phyloP scores from a whole-genome alignment of 1,140 invertebrate genomes.

The Rhagoletis zephyria region DNA sequence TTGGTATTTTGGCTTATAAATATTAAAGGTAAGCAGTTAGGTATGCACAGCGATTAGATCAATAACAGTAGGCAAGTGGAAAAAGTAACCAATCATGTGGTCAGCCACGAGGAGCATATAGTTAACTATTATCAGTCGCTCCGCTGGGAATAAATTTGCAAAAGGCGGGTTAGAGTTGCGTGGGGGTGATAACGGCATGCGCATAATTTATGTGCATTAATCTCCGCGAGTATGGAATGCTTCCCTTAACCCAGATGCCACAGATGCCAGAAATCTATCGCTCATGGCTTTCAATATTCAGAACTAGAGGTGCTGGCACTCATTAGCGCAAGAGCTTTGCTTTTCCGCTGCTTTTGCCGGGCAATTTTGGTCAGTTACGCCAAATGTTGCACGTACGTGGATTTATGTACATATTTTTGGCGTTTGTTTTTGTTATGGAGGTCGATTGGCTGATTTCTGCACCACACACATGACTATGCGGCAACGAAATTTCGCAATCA shows the following conservation, averaged over 20 bases:
- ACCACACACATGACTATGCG: not conserved
- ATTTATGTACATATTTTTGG: not conserved
- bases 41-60: not conserved
- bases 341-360: slow-evolving; percentile 1
- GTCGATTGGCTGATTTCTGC: not conserved
- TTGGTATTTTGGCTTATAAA: not conserved
- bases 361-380: not conserved
- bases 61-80: not conserved
- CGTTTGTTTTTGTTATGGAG: too few relatives aligned
- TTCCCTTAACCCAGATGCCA: not conserved
- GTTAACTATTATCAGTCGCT: not conserved
- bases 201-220: slow-evolving; percentile 24
- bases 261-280: not conserved
- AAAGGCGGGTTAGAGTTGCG: not conserved
- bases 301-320: not conserved
- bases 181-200: not conserved
- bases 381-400: slow-evolving; percentile 32
- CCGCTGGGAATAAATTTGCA: not conserved
- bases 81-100: not conserved
- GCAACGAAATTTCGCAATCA: not conserved
- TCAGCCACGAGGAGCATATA: too few relatives aligned
- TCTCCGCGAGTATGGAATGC: not conserved
- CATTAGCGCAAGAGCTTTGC: not conserved
- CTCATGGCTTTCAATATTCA: not conserved
- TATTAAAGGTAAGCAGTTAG: not conserved